Evolutionary conservation across 2,797 vertebrate species (phyloP).

Genomic region (Anableps anableps): DNA sequence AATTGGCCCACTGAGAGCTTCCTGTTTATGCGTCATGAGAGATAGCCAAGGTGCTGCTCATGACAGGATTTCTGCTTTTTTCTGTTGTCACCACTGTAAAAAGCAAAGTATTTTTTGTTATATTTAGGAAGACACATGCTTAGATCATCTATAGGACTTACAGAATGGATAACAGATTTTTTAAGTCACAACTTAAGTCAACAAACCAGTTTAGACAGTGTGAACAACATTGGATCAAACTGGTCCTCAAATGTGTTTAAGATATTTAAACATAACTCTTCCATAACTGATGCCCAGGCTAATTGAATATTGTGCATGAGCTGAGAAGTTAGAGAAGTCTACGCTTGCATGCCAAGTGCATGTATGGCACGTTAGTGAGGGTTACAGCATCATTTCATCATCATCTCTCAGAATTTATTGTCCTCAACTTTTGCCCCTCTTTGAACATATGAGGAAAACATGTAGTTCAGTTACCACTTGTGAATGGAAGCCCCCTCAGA

Average conservation of each 20-base stretch:
- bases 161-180: constrained; percentile 6
- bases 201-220: background rate
- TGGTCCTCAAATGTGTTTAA: constrained; percentile 11
- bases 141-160: no score
- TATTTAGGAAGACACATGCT: constrained; percentile 19
- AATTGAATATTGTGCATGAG: constrained; percentile 62
- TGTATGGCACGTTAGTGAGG: constrained; percentile 83
- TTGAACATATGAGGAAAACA: constrained; percentile 80
- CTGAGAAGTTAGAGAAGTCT: constrained; percentile 70
- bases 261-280: background rate
- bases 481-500: constrained; percentile 66
- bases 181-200: background rate
- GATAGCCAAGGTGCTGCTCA: constrained; percentile 71
- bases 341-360: constrained; percentile 83
- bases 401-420: constrained; percentile 85
- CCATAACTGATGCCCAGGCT: constrained; percentile 30
- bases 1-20: constrained; percentile 85
- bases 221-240: constrained; percentile 13
- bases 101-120: constrained; percentile 41
- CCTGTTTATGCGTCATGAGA: constrained; percentile 79
- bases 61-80: constrained; percentile 50
- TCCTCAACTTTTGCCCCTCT: constrained; percentile 82
- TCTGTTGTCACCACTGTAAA: constrained; percentile 37
- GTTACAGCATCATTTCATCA: constrained; percentile 90
- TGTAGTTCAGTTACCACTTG: constrained; percentile 71